Base-by-base conservation (phyloP, 2,113 vertebrate genomes). In the Lycocorax pyrrhopterus region DNA sequence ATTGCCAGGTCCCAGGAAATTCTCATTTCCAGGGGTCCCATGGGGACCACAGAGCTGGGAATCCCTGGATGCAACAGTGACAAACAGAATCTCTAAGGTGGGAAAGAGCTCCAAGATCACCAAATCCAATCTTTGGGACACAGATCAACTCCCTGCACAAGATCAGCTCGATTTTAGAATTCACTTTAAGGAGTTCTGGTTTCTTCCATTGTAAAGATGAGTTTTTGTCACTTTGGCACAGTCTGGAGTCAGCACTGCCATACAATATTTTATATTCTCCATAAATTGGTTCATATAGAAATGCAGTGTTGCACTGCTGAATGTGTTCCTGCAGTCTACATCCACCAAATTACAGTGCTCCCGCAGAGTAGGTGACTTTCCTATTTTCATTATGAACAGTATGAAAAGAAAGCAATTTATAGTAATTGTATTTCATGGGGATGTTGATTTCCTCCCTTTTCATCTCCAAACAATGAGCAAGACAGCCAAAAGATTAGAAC, bases 391-490 rank as follows among this genome's bases (percentile, higher is more conserved):
- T 46, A 64, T 3, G 6, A 89, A 83, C 41, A 29, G 51, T 74
- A 96, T 69, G 90, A 91, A 90, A 95, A 90, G 60, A 84, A 73
- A 78, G 69, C 59, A 81, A 90, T 94, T 95, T 93, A 94, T 76
- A 91, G 95, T 84, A 91, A 88, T 93, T 94, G 51, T 86, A 83
- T 91, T 94, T 96, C 72, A 93, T 69, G 89, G 90, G 83, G 91
- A 94, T 84, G 96, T 91, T 96, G 93, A 94, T 94, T 97, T 97
- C 97, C 95, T 94, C 92, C 55, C 96, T 96, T 98, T 98, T 98
- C 97, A 98, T 98, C 97, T 98, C 91, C 53, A 80, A 97, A 98
- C 98, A 98, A 98, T 97, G 97, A 96, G 41, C 51, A 95, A 95
- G 90, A 96, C 78, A 95, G 93, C 35, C 86, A 84, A 90, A 92